A percentile compares a stretch with the other conserved stretches of the same genome.
Evolutionary conservation across 2,888 invertebrate species (phyloP).

Genomic region (Sminthurinus aureus): DNA sequence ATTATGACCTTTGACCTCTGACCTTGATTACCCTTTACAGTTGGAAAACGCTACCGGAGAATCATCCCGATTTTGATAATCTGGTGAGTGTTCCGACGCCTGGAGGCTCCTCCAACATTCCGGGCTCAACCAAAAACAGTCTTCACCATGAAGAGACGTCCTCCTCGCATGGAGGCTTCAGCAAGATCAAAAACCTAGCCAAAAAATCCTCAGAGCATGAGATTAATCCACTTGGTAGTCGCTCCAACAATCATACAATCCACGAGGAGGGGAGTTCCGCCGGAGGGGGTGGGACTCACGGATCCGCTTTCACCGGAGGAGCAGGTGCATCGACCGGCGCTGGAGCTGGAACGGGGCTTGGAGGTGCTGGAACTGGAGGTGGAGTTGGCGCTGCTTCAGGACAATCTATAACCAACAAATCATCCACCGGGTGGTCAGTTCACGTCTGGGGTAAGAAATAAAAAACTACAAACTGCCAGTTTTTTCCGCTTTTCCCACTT

Average conservation of each 20-base stretch:
- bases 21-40: no score
- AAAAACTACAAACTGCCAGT: no score
- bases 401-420: conserved; percentile 63
- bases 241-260: conserved; percentile 15
- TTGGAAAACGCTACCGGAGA: conserved; percentile 59
- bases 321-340: neutral
- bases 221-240: conserved; percentile 35
- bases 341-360: neutral
- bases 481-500: no score
- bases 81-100: conserved; percentile 25
- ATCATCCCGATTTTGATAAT: conserved; percentile 56
- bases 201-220: conserved; percentile 45
- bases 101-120: conserved; percentile 34
- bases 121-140: conserved; percentile 22
- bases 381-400: neutral
- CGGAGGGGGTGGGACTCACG: conserved; percentile 7
- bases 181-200: conserved; percentile 39
- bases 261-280: conserved; percentile 5
- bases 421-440: conserved; percentile 75
- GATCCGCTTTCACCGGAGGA: no score
- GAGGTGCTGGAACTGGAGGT: neutral
- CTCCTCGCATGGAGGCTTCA: conserved; percentile 24
- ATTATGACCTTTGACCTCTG: no score
- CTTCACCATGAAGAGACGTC: conserved; percentile 14
- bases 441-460: conserved; percentile 75